Evolutionary conservation across 2,888 invertebrate genomes (phyloP), one percentile per base, ranked within the genome.

Genomic region (Camptogramma bilineatum): DNA sequence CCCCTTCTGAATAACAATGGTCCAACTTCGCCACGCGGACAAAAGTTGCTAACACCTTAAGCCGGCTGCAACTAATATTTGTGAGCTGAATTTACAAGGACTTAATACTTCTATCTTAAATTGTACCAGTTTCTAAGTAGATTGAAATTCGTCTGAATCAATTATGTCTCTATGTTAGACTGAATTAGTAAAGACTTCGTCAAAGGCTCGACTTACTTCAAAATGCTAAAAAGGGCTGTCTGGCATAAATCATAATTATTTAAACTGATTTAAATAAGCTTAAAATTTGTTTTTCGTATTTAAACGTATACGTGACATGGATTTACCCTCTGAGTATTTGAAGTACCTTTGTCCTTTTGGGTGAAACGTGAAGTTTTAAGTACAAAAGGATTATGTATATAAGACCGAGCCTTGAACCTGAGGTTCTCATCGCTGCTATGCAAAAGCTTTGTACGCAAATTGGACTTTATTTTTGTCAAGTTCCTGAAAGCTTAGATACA

Each of bases 1-100:
- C 44, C 53, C 28, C 58, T 44, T 48, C 64, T 63, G 69, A 71
- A 71, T 73, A 69, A 51, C 68, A 71, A 71, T 62, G 63, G 51
- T 28, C 16, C 48, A 50, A 60, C 62, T 62, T 55, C 18, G 61
- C 57, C 19, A 17, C 55, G 54, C 54, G 39, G 17, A 51, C 64
- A 58, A 44, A 65, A 68, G 55, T 69, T 70, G 48, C 58, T 64
- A 53, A 66, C 61, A 66, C 62, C 53, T 68, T 70, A 56, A 47
- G 53, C 52, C 50, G 48, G 34, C 50, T 64, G 70, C 63, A 62
- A 55, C 69, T 53, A 53, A 47, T 66, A 60, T 50, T 52, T 62
- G 57, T 66, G 58, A 61, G 51, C 57, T 66, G 57, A 70, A 64
- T 66, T 59, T 31, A 62, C 59, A 66, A 58, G 31, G 31, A 52